Base-by-base conservation (phyloP, 2,888 invertebrate genomes). In the Encarsia formosa region DNA sequence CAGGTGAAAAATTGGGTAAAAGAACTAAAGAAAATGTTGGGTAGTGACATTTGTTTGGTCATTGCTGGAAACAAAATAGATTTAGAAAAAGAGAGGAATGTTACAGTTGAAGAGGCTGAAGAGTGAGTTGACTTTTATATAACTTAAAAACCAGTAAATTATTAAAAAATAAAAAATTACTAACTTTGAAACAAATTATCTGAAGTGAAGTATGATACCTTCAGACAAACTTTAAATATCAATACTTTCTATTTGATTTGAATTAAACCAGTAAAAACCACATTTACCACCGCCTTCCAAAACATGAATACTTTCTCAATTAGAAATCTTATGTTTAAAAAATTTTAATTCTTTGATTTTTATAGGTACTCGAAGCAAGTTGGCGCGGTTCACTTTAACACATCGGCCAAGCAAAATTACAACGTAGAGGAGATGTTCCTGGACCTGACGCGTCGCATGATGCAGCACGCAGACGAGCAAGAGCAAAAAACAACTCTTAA, bases 1-100 rank as follows among this genome's bases (percentile, higher is more conserved):
- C 64, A 91, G 90, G 91, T 97, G 0, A 95, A 97, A 77, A 92
- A 87, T 72, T 99, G 99, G 99, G 97, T 98, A 22, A 95, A 94
- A 69, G 98, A 99, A 75, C 76, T 99, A 50, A 86, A 91, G 62
- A 93, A 93, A 75, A 96, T 98, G 89, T 79, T 98, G 34, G 98
- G 97, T 4, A 85, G 88, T 53, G 91, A 95, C 63, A 90, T 98
- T 63, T 86, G 90, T 61, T 79, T 98, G 52, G 85, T 87, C 46
- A 97, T 99, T 69, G 94, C 92, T 52, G 99, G 98, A 43, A 99
- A 99, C 76, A 99, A 99, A 82, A 85, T 88, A 69, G 98, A 99
- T 77, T 79, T 99, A 66, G 94, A 95, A 67, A 90, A 88, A 70
- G 88, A 95, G 60, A 79, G 97, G 63, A 87, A 87, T 61, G 93